Percentiles rank a stretch among this genome's conserved stretches.
These are phyloP conservation scores for Noctua comes DNA, from an alignment of 2,888 invertebrate species.

Conservation along the genomic window DNA sequence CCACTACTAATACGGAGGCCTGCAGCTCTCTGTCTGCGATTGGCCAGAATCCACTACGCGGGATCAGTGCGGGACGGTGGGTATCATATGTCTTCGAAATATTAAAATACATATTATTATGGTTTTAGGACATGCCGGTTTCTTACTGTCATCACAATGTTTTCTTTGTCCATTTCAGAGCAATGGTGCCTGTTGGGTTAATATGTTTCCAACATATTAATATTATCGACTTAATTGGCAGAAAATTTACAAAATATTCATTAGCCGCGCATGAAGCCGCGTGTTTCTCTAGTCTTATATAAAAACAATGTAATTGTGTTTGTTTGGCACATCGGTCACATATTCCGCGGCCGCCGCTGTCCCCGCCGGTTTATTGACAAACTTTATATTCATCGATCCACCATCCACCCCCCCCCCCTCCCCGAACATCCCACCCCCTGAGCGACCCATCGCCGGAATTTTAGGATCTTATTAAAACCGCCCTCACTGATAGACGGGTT, in stretches of 20 bases:
- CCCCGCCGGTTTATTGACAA: slow-evolving; percentile 61
- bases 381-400: slow-evolving; percentile 65
- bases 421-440: slow-evolving; percentile 11
- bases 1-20: not conserved
- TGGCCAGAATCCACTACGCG: no score
- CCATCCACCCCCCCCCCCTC: not conserved
- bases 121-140: not conserved
- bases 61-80: not conserved
- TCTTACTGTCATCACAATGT: not conserved
- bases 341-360: slow-evolving; percentile 40
- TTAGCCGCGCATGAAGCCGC: not conserved
- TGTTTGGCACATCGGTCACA: slow-evolving; percentile 55
- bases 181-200: no score
- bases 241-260: not conserved
- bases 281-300: slow-evolving; percentile 7
- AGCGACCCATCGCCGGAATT: slow-evolving; percentile 49
- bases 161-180: no score
- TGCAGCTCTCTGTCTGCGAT: not conserved
- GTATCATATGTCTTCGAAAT: not conserved
- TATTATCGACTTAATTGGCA: no score
- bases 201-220: no score
- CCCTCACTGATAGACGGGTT: slow-evolving; percentile 42
- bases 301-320: slow-evolving; percentile 59
- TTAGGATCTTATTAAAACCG: slow-evolving; percentile 65
- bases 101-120: no score